These are phyloP conservation scores for Calameuta filiformis DNA, from an alignment of 2,888 invertebrate genomes.

Conservation along the genomic window DNA sequence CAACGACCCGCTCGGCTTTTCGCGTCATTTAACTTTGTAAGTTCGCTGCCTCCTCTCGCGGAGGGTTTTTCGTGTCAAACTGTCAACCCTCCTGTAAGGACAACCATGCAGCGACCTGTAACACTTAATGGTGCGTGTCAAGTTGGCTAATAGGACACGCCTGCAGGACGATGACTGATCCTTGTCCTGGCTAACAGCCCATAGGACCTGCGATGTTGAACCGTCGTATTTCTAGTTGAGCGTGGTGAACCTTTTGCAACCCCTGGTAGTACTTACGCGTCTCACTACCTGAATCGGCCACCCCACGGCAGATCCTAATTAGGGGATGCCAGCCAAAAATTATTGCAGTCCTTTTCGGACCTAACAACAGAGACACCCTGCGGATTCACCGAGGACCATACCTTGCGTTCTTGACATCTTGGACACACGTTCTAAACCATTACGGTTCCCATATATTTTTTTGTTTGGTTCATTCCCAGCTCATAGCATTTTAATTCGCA, in stretches of 20 bases:
- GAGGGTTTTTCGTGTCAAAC: neutral
- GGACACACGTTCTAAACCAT: neutral
- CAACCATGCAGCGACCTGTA: slow-evolving; percentile 14
- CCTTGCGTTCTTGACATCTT: neutral
- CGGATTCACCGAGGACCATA: neutral
- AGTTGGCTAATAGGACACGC: slow-evolving; percentile 28
- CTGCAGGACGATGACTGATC: slow-evolving; percentile 27
- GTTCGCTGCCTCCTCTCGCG: neutral
- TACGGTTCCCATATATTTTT: neutral
- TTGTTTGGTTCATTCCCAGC: neutral
- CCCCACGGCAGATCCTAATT: slow-evolving; percentile 1
- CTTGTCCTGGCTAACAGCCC: slow-evolving; percentile 26
- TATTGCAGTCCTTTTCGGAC: neutral
- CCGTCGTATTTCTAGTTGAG: neutral
- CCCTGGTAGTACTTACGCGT: neutral
- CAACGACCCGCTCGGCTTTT: neutral
- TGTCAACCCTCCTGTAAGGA: neutral
- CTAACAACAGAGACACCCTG: neutral
- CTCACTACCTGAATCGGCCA: neutral
- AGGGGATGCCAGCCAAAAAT: neutral
- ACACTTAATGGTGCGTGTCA: slow-evolving; percentile 31
- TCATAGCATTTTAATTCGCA: neutral
- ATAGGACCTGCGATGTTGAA: slow-evolving; percentile 13
- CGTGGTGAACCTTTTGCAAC: neutral
- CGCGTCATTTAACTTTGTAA: neutral